Base-by-base conservation (phyloP, 2,113 vertebrate genomes). In the Grantiella picta region DNA sequence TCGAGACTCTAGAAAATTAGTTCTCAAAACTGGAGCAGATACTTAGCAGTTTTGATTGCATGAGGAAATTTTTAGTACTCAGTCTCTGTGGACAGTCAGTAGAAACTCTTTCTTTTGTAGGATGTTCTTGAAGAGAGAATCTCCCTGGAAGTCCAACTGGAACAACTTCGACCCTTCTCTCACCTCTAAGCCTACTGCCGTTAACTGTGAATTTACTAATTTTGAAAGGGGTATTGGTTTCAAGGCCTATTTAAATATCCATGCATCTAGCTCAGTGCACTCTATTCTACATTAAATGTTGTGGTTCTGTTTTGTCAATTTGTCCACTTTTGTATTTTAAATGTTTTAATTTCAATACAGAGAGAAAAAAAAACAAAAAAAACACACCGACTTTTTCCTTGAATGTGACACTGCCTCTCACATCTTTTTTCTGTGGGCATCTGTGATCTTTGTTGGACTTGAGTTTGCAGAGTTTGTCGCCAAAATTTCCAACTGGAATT, bases 61-160 rank as follows among this genome's bases (percentile, higher is more conserved):
- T 28, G n/a, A 87, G 59, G 45, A 80, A 38, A 50, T 14, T 57
- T 38, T 71, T 54, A 69, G 20, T 77, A 24, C 27, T 85, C 4
- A 53, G 92, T 76, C 31, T 73, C 59, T 94, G 11, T 59, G 61
- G n/a, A 76, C 44, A 84, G 38, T 97, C 71, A 91, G 56, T 85
- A 90, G 76, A 71, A 89, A 87, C 90, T 91, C 23, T 86, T 69
- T 97, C 82, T 96, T 91, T 98, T 97, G 27, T 96, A 99, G 99
- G 99, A 99, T 97, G 98, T 99, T 96, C 98, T 99, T 81, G 99
- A 99, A 96, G 99, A 99, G 97, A 99, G 99, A 97, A 99, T 99
- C 98, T 99, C 99, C 90, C 97, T 99, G 98, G 99, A 99, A 98
- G 99, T 99, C 80, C 99, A 99, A 98, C 98, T 99, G 98, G 99